phyloP scores from a whole-genome alignment of 2,888 invertebrate genomes.

The Doris montereyensis region DNA sequence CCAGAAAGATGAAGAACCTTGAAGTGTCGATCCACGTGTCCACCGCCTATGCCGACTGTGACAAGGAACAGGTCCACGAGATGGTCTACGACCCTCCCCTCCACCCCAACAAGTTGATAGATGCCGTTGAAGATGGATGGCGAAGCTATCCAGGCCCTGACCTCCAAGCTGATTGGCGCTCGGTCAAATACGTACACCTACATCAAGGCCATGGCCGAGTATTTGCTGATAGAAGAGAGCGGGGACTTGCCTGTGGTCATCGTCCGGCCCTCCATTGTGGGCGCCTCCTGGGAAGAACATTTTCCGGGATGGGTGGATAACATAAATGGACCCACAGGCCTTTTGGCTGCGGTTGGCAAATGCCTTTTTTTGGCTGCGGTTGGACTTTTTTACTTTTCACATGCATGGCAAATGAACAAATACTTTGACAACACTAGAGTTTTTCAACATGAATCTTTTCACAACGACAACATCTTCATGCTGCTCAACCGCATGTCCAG shows the following conservation, averaged over 20 bases:
- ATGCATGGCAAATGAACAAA: too few relatives aligned
- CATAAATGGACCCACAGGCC: constrained; percentile 92
- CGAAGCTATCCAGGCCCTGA: constrained; percentile 58
- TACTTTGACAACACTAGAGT: too few relatives aligned
- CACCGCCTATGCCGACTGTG: constrained; percentile 88
- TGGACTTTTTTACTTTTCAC: too few relatives aligned
- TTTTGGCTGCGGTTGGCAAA: constrained; percentile 73
- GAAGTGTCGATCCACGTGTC: constrained; percentile 85
- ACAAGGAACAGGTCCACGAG: constrained; percentile 82
- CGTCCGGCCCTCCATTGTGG: constrained; percentile 91
- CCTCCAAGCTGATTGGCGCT: constrained; percentile 77
- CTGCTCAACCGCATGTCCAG: constrained; percentile 58
- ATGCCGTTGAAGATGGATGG: constrained; percentile 70
- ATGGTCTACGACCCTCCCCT: constrained; percentile 79
- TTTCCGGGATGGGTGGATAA: constrained; percentile 91
- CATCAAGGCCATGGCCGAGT: constrained; percentile 90
- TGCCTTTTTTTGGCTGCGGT: too few relatives aligned
- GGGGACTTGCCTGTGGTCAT: constrained; percentile 84
- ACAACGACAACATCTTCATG: constrained; percentile 71
- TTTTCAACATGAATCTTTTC: too few relatives aligned
- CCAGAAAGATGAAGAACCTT: constrained; percentile 83
- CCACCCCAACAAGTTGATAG: constrained; percentile 74
- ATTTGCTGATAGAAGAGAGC: constrained; percentile 83
- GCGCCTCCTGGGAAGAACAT: constrained; percentile 79
- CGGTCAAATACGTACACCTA: constrained; percentile 94